Percentiles rank a stretch among this genome's conserved stretches.
phyloP scores from a whole-genome alignment of 2,113 vertebrate genomes.

The Gobius niger region DNA sequence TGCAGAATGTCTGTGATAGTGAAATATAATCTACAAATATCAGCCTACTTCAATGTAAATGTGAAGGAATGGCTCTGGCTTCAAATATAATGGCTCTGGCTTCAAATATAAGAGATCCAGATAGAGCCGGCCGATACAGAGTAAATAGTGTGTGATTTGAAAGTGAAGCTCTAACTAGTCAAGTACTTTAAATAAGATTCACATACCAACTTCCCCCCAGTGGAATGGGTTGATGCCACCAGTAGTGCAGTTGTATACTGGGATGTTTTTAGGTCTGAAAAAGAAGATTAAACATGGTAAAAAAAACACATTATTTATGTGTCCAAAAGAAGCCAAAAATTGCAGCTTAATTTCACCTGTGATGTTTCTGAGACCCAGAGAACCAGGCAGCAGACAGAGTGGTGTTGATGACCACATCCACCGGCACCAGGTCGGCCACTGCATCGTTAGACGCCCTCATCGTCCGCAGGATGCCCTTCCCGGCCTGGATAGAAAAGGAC shows the following conservation, averaged over 20 bases:
- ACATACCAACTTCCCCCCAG: conserved; percentile 99
- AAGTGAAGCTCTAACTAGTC: background rate
- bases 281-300: background rate
- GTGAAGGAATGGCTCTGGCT: background rate
- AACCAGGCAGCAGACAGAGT: conserved; percentile 95
- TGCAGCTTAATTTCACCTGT: conserved; percentile 59
- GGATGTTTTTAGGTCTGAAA: conserved; percentile 85
- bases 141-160: conserved; percentile 10
- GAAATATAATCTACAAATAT: background rate
- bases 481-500: conserved; percentile 79
- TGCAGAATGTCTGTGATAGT: background rate
- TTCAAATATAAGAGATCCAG: background rate
- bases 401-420: conserved; percentile 93
- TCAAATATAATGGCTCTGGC: background rate
- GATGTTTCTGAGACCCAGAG: conserved; percentile 88
- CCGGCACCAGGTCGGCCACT: conserved; percentile 93
- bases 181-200: background rate
- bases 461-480: conserved; percentile 97
- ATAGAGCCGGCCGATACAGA: background rate
- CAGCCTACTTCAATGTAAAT: background rate
- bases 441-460: conserved; percentile 95
- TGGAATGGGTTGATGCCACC: conserved; percentile 96
- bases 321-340: background rate
- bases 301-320: background rate
- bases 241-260: conserved; percentile 98